phyloP scores from a whole-genome alignment of 2,113 vertebrate species.

The Hippocampus comes region DNA sequence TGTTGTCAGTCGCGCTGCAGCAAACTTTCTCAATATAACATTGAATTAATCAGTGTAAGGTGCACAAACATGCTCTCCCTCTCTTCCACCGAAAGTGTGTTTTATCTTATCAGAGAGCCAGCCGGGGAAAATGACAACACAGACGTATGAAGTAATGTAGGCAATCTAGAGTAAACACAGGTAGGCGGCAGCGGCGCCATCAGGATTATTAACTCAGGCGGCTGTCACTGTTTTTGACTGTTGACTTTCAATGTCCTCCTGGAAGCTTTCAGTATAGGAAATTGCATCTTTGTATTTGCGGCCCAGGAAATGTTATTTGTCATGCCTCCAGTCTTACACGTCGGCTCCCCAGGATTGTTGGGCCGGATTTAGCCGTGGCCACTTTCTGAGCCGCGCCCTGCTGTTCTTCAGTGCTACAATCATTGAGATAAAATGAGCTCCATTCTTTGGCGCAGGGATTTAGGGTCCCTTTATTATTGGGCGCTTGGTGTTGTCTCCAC shows the following conservation, averaged over 20 bases:
- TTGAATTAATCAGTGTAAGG: slow-evolving; percentile 75
- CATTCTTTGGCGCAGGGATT: slow-evolving; percentile 38
- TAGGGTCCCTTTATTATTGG: slow-evolving; percentile 29
- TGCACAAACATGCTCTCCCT: slow-evolving; percentile 57
- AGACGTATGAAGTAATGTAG: slow-evolving; percentile 58
- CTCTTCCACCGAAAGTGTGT: slow-evolving; percentile 54
- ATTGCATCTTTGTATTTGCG: slow-evolving; percentile 56
- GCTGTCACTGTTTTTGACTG: slow-evolving; percentile 34
- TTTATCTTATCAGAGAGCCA: slow-evolving; percentile 61
- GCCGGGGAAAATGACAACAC: slow-evolving; percentile 46
- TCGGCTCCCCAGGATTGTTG: slow-evolving; percentile 51
- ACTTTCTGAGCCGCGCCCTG: slow-evolving; percentile 28
- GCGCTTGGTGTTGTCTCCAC: slow-evolving; percentile 15
- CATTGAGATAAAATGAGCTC: slow-evolving; percentile 34
- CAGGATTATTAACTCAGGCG: slow-evolving; percentile 55
- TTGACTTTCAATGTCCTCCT: slow-evolving; percentile 41
- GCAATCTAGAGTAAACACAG: slow-evolving; percentile 64
- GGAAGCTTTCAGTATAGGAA: slow-evolving; percentile 35
- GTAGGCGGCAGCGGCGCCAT: slow-evolving; percentile 53
- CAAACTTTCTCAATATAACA: slow-evolving; percentile 59
- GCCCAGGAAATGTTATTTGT: slow-evolving; percentile 50
- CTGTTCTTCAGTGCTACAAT: slow-evolving; percentile 34
- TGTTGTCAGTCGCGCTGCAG: slow-evolving; percentile 65
- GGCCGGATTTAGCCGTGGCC: slow-evolving; percentile 38
- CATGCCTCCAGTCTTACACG: slow-evolving; percentile 40